Base-by-base conservation (phyloP, 2,797 vertebrate species). In the Yasuhikotakia modesta region DNA sequence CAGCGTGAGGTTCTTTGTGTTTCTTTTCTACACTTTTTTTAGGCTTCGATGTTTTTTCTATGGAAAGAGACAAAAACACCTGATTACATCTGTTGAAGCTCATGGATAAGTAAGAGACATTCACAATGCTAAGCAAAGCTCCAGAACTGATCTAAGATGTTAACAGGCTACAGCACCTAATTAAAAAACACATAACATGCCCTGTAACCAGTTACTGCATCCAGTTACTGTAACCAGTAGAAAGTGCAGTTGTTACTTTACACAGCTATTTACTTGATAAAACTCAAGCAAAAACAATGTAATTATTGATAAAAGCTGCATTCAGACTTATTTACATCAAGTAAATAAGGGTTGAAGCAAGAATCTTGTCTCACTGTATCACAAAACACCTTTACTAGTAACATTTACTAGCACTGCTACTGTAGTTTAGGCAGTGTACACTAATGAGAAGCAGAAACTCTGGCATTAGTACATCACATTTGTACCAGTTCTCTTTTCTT, bases 401-500 rank as follows among this genome's bases (percentile, higher is more conserved):
- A n/a, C n/a, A n/a, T n/a, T n/a, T n/a, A n/a, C n/a, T n/a, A n/a
- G n/a, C n/a, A n/a, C n/a, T n/a, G n/a, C n/a, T n/a, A 27, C 27
- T 27, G 43, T 24, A 4, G 14, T 10, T 24, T 21, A 39, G n/a
- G 17, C 46, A 52, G 2, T 17, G 2, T 8, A 53, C 10, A 19
- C 27, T 13, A 32, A 73, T 50, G 27, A 63, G 46, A 53, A 52
- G 21, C 14, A 27, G 35, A 19, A 32, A 13, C 55, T 48, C 46
- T 57, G 50, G 14, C 10, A 10, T 73, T 64, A 52, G 30, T 53
- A 24, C 1, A 17, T 53, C 5, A 53, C 17, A 17, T 17, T n/a
- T 57, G 27, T 74, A 75, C 48, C 73, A 24, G 32, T 45, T 57
- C 19, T 58, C 52, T 30, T 52, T 27, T 50, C 61, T 73, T 52